Percentiles rank a stretch among this genome's conserved stretches.
These are phyloP conservation scores for Onthophagus taurus DNA, from an alignment of 1,140 invertebrate genomes.

Conservation along the genomic window DNA sequence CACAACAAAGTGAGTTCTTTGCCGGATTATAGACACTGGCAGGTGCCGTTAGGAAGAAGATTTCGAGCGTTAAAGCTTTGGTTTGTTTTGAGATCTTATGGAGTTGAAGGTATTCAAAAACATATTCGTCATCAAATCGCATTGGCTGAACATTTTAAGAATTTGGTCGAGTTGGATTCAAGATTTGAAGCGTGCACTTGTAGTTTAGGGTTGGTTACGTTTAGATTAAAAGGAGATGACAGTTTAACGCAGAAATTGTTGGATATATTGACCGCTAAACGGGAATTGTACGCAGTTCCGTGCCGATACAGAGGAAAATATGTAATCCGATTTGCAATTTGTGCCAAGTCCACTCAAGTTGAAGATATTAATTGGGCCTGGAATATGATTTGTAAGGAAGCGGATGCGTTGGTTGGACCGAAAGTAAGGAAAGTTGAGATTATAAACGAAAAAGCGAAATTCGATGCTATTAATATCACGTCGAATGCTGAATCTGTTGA, in stretches of 20 bases:
- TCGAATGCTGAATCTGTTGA: constrained; percentile 2
- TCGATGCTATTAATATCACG: constrained; percentile 8
- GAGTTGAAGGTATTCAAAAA: constrained; percentile 68
- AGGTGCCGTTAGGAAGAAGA: constrained; percentile 82
- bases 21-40: constrained; percentile 92
- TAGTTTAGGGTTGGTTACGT: constrained; percentile 78
- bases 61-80: constrained; percentile 92
- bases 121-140: constrained; percentile 69
- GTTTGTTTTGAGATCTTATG: constrained; percentile 83
- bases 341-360: constrained; percentile 57
- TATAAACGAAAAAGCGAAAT: constrained; percentile 5
- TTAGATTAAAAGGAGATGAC: constrained; percentile 72
- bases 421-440: background rate
- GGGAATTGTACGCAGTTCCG: constrained; percentile 77
- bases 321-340: constrained; percentile 77
- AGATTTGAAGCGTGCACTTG: constrained; percentile 56
- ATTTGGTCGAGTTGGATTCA: constrained; percentile 55
- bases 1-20: constrained; percentile 58
- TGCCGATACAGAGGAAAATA: constrained; percentile 56
- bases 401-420: constrained; percentile 36
- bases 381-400: constrained; percentile 60
- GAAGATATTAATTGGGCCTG: constrained; percentile 74
- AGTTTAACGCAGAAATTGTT: constrained; percentile 63
- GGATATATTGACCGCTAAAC: constrained; percentile 63
- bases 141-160: constrained; percentile 70